Conservation (phyloP, 2,888 invertebrate species). For the Eupithecia subfuscata region DNA sequence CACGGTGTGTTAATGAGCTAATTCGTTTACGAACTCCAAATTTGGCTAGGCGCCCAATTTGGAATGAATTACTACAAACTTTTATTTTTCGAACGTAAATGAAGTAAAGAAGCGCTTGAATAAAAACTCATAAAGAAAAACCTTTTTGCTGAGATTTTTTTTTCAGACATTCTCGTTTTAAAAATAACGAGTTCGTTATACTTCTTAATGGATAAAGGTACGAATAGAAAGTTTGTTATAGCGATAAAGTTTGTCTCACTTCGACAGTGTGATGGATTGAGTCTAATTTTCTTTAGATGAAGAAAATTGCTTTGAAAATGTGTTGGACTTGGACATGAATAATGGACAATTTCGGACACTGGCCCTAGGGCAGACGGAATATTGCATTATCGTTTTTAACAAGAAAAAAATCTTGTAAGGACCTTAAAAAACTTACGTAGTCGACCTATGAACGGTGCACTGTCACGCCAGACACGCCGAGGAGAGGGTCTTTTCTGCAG, state of each 20-base stretch:
- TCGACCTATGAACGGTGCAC: background rate
- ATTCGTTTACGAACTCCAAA: conserved; percentile 38
- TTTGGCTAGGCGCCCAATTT: conserved; percentile 32
- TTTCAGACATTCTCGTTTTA: background rate
- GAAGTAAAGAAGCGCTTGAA: conserved; percentile 17
- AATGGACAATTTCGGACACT: background rate
- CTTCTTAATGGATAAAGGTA: background rate
- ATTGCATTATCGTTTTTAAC: background rate
- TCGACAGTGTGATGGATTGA: conserved; percentile 17
- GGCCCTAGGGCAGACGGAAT: background rate
- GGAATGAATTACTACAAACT: conserved; percentile 21
- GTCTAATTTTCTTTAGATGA: conserved; percentile 3
- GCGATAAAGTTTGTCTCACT: background rate
- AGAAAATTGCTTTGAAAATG: conserved; percentile 13
- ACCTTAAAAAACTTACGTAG: background rate
- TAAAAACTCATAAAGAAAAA: conserved; percentile 14
- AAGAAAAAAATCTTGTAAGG: background rate
- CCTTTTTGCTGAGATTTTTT: background rate
- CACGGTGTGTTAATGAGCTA: conserved; percentile 48
- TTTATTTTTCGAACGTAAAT: conserved; percentile 25
- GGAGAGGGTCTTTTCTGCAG: background rate
- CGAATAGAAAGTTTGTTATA: conserved; percentile 3
- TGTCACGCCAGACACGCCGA: background rate
- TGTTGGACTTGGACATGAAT: background rate
- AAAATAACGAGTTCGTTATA: background rate